Conservation (phyloP, 2,797 vertebrate genomes). For the Cyprinella venusta region DNA sequence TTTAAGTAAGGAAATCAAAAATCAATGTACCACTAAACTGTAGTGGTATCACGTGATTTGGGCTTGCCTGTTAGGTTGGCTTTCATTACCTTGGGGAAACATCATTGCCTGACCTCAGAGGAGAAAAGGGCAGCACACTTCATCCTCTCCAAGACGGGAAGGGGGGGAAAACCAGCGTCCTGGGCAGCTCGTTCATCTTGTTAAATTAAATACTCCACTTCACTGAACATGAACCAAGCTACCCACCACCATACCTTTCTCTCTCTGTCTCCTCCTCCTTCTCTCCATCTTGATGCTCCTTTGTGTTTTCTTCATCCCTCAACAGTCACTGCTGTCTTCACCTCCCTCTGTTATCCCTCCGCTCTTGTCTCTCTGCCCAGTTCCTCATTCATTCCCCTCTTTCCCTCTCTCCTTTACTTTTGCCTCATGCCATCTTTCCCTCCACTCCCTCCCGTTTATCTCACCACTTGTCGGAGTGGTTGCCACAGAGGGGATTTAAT, state of each 20-base stretch:
- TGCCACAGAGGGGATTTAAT: constrained; percentile 71
- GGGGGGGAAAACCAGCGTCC: constrained; percentile 62
- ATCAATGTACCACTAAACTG: constrained; percentile 52
- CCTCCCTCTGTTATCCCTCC: constrained; percentile 58
- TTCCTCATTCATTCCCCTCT: not conserved
- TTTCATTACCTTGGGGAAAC: constrained; percentile 61
- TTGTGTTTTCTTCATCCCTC: constrained; percentile 56
- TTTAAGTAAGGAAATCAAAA: constrained; percentile 47
- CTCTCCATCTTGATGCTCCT: constrained; percentile 52
- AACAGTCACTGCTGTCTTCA: constrained; percentile 59
- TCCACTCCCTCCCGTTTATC: constrained; percentile 15
- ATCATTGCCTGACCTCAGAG: constrained; percentile 52
- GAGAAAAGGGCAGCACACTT: constrained; percentile 45
- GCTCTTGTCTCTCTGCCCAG: constrained; percentile 63
- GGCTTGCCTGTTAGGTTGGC: constrained; percentile 54
- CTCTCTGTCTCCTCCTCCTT: constrained; percentile 46
- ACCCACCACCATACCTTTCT: constrained; percentile 45
- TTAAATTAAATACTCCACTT: constrained; percentile 84
- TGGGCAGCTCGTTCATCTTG: constrained; percentile 81
- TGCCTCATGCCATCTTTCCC: constrained; percentile 27
- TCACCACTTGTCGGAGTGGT: constrained; percentile 59
- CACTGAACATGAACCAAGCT: constrained; percentile 74
- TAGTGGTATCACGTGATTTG: constrained; percentile 19
- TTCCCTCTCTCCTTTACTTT: constrained; percentile 56
- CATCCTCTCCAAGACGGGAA: constrained; percentile 43